A percentile compares a stretch with the other conserved stretches of the same genome.
These are phyloP conservation scores for Labeo catla DNA, from an alignment of 2,113 vertebrate genomes.

Conservation along the genomic window DNA sequence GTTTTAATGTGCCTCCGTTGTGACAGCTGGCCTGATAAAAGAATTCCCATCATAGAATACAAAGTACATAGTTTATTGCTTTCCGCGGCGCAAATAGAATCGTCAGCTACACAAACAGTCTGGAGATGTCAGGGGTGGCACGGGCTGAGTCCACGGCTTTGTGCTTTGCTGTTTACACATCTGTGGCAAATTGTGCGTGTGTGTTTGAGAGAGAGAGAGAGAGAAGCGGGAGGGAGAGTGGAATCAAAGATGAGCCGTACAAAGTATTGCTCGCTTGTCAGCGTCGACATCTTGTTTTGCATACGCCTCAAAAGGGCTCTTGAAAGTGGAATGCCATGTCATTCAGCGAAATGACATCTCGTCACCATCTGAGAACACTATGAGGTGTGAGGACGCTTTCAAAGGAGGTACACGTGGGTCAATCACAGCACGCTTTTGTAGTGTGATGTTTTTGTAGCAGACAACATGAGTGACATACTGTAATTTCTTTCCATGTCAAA, in stretches of 20 bases:
- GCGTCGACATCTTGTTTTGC: conserved; percentile 7
- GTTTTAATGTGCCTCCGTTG: conserved; percentile 25
- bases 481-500: neutral
- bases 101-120: conserved; percentile 34
- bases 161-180: conserved; percentile 25
- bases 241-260: conserved; percentile 4
- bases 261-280: conserved; percentile 29
- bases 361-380: conserved; percentile 25
- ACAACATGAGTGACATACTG: neutral
- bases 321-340: conserved; percentile 32
- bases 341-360: conserved; percentile 32
- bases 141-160: neutral
- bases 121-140: conserved; percentile 26
- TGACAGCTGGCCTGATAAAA: conserved; percentile 41
- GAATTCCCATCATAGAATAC: conserved; percentile 39
- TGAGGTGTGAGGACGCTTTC: conserved; percentile 21
- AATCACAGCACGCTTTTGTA: neutral
- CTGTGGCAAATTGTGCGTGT: conserved; percentile 29
- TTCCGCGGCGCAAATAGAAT: conserved; percentile 10
- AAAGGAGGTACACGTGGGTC: conserved; percentile 20
- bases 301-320: neutral
- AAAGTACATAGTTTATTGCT: conserved; percentile 32
- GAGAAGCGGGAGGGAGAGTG: neutral
- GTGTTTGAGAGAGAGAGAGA: neutral
- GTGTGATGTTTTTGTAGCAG: neutral